Evolutionary conservation across 2,113 vertebrate genomes (phyloP).

Genomic region (Agelaius tricolor): DNA sequence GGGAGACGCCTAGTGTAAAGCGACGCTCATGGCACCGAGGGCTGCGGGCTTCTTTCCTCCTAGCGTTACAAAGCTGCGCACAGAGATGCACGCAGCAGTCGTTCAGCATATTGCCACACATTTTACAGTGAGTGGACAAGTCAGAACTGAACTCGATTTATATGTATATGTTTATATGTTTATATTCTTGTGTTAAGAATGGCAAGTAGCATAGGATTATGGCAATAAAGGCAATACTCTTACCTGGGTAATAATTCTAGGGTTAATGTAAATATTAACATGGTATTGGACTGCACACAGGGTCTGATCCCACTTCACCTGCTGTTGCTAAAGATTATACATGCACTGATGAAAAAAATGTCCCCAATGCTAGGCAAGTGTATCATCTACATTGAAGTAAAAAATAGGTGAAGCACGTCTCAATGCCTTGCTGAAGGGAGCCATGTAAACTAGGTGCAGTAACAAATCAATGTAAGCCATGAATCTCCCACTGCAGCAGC

Average conservation of each 20-base stretch:
- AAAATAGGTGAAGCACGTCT: background rate
- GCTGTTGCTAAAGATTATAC: background rate
- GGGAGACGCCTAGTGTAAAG: slow-evolving; percentile 41
- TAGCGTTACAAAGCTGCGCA: fast-evolving
- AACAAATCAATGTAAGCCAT: background rate
- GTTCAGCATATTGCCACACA: background rate
- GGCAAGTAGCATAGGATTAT: background rate
- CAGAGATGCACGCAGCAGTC: background rate
- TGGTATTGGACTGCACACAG: background rate
- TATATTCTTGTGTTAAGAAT: background rate
- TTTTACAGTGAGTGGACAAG: background rate
- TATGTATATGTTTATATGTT: too few relatives aligned
- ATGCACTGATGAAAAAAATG: background rate
- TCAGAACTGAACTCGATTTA: background rate
- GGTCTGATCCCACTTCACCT: background rate
- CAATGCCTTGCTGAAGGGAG: background rate
- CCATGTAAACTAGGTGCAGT: background rate
- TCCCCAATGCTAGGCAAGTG: background rate
- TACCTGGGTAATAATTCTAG: background rate
- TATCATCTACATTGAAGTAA: fast-evolving
- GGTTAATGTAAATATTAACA: background rate
- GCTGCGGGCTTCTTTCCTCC: background rate
- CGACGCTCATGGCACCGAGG: background rate
- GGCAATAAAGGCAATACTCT: background rate
- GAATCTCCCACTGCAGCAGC: background rate